Conservation (phyloP, 2,888 invertebrate genomes). For the Agonopterix alstromeriana region DNA sequence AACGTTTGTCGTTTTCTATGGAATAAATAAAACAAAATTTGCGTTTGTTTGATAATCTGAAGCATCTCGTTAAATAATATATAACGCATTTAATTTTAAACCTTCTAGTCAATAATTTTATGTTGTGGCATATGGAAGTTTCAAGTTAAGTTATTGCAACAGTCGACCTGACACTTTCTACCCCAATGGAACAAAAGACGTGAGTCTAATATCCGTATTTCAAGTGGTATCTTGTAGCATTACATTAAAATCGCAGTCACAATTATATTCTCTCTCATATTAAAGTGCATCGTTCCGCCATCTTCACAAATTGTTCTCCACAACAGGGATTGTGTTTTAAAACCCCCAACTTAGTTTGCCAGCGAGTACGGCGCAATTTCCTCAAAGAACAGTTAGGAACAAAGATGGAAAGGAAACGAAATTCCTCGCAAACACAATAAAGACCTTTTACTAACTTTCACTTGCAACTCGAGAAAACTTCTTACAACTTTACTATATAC, state of each 20-base stretch:
- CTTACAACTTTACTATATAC: conserved; percentile 12
- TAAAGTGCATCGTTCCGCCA: conserved; percentile 7
- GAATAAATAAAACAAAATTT: too few species aligned
- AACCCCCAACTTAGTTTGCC: conserved; percentile 30
- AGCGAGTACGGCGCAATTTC: conserved; percentile 32
- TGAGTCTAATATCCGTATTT: too few species aligned
- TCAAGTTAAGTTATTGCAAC: too few species aligned
- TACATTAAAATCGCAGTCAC: neutral
- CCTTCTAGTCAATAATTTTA: too few species aligned
- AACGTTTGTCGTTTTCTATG: too few species aligned
- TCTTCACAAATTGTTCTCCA: conserved; percentile 21
- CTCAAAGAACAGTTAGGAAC: conserved; percentile 30
- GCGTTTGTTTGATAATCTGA: too few species aligned
- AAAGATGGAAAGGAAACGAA: conserved; percentile 44
- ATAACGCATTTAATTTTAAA: too few species aligned
- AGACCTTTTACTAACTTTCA: conserved; percentile 41
- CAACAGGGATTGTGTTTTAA: conserved; percentile 39
- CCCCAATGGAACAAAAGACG: too few species aligned
- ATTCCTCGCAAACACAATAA: conserved; percentile 45
- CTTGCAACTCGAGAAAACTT: conserved; percentile 23
- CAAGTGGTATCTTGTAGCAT: too few species aligned
- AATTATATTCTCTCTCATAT: conserved; percentile 10
- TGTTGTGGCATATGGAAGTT: too few species aligned
- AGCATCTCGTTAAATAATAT: too few species aligned
- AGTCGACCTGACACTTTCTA: too few species aligned